These are phyloP conservation scores for Diadromus collaris DNA, from an alignment of 2,888 invertebrate genomes.

Conservation along the genomic window DNA sequence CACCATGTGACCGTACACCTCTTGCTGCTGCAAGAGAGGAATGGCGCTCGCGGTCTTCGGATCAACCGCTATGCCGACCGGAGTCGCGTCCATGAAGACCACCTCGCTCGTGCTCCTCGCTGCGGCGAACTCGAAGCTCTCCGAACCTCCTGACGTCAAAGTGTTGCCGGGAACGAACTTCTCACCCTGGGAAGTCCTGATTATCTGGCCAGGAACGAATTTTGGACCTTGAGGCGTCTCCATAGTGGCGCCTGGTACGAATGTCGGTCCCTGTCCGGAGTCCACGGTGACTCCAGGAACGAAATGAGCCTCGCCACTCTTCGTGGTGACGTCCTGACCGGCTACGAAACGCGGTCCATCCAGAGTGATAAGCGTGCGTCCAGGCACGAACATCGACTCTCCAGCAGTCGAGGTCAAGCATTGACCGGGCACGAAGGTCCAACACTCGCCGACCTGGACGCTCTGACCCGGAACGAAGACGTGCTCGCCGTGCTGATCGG, in stretches of 20 bases:
- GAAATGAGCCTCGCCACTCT: constrained; percentile 82
- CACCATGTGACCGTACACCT: constrained; percentile 85
- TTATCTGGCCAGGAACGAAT: constrained; percentile 86
- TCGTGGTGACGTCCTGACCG: constrained; percentile 83
- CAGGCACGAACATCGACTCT: constrained; percentile 83
- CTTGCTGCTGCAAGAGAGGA: constrained; percentile 77
- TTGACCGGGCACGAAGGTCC: constrained; percentile 86
- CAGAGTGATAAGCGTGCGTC: constrained; percentile 84
- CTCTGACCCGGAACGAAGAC: constrained; percentile 85
- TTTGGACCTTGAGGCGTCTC: constrained; percentile 84
- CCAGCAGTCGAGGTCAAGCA: constrained; percentile 82
- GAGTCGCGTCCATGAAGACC: constrained; percentile 81
- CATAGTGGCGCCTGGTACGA: constrained; percentile 84
- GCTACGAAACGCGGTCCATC: constrained; percentile 85
- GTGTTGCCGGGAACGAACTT: constrained; percentile 85
- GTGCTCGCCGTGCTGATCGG: constrained; percentile 83
- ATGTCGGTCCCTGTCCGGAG: constrained; percentile 80
- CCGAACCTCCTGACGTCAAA: constrained; percentile 74
- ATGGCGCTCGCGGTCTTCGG: constrained; percentile 81
- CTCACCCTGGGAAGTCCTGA: constrained; percentile 83
- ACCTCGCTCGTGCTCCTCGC: constrained; percentile 83
- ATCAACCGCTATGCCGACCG: constrained; percentile 83
- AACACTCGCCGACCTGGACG: constrained; percentile 81
- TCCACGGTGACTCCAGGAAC: constrained; percentile 83
- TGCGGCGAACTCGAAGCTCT: constrained; percentile 83